phyloP scores from a whole-genome alignment of 2,113 vertebrate species.

The Trematocara stigmaticum region DNA sequence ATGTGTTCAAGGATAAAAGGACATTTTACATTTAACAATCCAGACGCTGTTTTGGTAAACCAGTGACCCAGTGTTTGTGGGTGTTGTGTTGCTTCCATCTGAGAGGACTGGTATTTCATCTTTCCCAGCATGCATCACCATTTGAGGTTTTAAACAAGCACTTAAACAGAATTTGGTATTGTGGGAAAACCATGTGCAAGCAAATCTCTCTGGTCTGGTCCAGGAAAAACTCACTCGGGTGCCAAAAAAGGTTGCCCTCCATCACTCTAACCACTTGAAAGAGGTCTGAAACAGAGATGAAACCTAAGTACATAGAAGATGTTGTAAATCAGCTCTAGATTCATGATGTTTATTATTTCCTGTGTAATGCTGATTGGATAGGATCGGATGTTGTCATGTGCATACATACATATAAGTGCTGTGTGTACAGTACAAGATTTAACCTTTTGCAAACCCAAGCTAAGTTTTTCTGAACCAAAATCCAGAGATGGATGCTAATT shows the following conservation, averaged over 20 bases:
- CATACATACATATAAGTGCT: not conserved
- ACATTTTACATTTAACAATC: constrained; percentile 25
- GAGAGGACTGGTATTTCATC: constrained; percentile 37
- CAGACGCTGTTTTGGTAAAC: constrained; percentile 33
- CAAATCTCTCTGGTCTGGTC: constrained; percentile 40
- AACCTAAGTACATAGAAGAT: constrained; percentile 19
- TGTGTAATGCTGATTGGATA: not conserved
- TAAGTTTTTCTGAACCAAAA: not conserved
- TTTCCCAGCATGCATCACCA: constrained; percentile 40
- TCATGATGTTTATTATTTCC: constrained; percentile 19
- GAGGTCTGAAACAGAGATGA: constrained; percentile 24
- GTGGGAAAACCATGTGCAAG: constrained; percentile 50
- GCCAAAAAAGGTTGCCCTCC: constrained; percentile 52
- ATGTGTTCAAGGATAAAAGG: not conserved
- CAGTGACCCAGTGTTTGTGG: constrained; percentile 21
- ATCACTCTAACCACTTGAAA: constrained; percentile 42
- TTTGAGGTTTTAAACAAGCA: constrained; percentile 48
- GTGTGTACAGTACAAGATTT: not conserved
- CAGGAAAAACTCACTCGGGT: constrained; percentile 31
- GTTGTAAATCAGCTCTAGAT: constrained; percentile 11
- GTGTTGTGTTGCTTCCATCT: not conserved
- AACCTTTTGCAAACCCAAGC: not conserved
- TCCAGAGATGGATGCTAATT: not conserved
- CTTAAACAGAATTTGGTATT: constrained; percentile 47
- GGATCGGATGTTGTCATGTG: not conserved